Evolutionary conservation across 1,140 invertebrate genomes (phyloP).

Genomic region (Hetaerina americana): DNA sequence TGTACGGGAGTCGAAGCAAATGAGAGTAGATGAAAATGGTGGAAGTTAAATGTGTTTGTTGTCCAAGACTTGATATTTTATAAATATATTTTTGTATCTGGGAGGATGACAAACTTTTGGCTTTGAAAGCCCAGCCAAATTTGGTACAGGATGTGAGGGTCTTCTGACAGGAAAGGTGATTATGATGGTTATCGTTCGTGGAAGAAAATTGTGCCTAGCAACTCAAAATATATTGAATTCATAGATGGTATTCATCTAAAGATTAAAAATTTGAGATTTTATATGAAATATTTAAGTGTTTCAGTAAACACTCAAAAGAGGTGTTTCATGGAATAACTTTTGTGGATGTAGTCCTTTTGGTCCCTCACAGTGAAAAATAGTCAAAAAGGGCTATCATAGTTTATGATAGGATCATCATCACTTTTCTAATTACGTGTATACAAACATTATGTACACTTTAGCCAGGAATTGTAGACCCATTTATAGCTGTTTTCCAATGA

Average conservation of each 20-base stretch:
- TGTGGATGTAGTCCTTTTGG: not conserved
- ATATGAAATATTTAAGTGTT: not conserved
- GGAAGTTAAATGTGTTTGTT: not conserved
- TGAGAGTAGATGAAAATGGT: not conserved
- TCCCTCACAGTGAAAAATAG: not conserved
- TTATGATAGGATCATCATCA: not conserved
- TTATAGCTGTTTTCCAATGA: not conserved
- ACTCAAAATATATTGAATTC: not conserved
- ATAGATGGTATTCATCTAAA: not conserved
- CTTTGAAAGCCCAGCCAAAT: not conserved
- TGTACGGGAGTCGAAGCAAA: not conserved
- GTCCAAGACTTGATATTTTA: not conserved
- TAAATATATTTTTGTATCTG: not conserved
- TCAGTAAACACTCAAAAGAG: no score
- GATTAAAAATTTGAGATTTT: not conserved
- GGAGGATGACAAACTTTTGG: not conserved
- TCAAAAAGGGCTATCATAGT: not conserved
- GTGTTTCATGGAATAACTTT: not conserved
- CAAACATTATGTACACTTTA: not conserved
- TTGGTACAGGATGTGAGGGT: not conserved
- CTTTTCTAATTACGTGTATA: not conserved
- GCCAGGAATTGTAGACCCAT: not conserved
- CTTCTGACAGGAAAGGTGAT: not conserved
- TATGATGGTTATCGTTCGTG: not conserved
- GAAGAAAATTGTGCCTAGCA: not conserved